Conservation (phyloP, 2,888 invertebrate species). For the Rhodophaea formosa region DNA sequence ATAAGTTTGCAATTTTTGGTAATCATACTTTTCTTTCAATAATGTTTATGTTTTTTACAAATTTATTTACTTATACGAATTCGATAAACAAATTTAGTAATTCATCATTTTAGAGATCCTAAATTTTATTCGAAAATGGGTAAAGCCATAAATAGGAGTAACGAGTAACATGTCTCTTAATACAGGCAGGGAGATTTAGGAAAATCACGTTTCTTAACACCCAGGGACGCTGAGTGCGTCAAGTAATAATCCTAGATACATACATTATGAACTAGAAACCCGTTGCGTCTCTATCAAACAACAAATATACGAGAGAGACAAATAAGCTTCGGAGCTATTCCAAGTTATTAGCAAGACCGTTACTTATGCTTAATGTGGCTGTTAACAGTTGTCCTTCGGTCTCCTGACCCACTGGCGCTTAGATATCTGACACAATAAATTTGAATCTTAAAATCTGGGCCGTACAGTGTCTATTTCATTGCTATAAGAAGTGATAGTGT, state of each 20-base stretch:
- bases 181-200: neutral
- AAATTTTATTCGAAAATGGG: too few relatives aligned
- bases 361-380: slow-evolving; percentile 5
- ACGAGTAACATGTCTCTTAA: neutral
- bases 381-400: slow-evolving; percentile 11
- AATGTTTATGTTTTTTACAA: too few relatives aligned
- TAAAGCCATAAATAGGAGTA: neutral
- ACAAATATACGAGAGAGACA: neutral
- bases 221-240: neutral
- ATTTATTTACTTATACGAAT: too few relatives aligned
- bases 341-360: neutral
- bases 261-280: neutral
- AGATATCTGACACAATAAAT: neutral
- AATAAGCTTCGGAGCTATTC: neutral
- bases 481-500: neutral
- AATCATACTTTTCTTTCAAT: too few relatives aligned
- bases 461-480: neutral
- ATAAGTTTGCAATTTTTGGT: too few relatives aligned
- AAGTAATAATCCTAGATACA: neutral
- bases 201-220: neutral
- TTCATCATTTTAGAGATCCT: too few relatives aligned
- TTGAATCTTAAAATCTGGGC: neutral
- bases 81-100: too few relatives aligned
- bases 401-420: neutral
- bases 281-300: neutral